These are phyloP conservation scores for Thripadectes ignobilis DNA, from an alignment of 2,797 vertebrate genomes.

Conservation along the genomic window DNA sequence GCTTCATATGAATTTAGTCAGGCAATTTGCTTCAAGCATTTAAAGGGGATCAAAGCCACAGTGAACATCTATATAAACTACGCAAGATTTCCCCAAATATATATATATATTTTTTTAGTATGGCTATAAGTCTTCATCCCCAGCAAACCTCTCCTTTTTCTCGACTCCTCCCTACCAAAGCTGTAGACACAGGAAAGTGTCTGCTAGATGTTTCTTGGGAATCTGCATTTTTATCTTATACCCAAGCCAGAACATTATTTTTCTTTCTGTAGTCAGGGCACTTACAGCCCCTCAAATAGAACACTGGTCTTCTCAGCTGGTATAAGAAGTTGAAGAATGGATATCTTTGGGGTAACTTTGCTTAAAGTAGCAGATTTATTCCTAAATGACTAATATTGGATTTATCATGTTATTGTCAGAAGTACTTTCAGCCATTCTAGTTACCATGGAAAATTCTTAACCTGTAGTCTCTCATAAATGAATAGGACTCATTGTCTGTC, in stretches of 20 bases:
- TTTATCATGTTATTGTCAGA: background rate
- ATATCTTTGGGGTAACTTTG: background rate
- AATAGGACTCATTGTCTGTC: background rate
- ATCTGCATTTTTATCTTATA: background rate
- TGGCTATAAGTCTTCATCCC: background rate
- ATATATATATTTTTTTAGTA: background rate
- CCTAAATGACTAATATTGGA: background rate
- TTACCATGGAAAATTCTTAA: constrained; percentile 11
- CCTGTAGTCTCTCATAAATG: background rate
- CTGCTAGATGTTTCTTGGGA: background rate
- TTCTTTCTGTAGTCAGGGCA: background rate
- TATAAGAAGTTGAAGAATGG: background rate
- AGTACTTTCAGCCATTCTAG: background rate
- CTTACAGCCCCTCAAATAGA: background rate
- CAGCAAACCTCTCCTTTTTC: background rate
- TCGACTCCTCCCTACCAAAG: background rate
- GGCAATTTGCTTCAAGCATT: background rate
- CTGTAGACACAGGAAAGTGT: background rate
- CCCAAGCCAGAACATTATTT: background rate
- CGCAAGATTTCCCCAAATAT: fast-evolving
- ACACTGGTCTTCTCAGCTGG: background rate
- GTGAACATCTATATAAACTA: background rate
- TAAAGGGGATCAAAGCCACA: background rate
- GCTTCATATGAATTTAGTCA: background rate
- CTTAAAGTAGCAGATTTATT: background rate